A percentile compares a stretch with the other conserved stretches of the same genome.
Evolutionary conservation across 2,797 vertebrate species (phyloP).

Genomic region (Scyliorhinus canicula): DNA sequence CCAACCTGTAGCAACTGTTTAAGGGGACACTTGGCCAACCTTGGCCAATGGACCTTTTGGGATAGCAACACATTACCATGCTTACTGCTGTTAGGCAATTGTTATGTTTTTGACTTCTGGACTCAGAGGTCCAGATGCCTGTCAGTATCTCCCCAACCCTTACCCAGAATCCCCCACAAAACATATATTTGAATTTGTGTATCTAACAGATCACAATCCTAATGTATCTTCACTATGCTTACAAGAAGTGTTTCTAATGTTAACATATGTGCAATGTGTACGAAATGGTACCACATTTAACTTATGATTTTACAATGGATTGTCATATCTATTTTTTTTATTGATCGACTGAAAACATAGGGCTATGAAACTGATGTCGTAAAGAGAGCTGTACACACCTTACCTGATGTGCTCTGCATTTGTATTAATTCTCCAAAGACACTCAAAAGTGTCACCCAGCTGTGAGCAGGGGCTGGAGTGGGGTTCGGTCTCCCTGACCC

Average conservation of each 20-base stretch:
- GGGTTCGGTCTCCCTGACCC: not conserved
- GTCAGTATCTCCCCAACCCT: not conserved
- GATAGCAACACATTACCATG: not conserved
- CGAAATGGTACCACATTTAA: not conserved
- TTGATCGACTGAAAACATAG: slow-evolving; percentile 19
- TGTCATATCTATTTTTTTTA: slow-evolving; percentile 32
- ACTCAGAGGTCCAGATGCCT: not conserved
- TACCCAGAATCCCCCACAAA: not conserved
- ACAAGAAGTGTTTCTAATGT: slow-evolving; percentile 28
- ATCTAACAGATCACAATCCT: slow-evolving; percentile 7
- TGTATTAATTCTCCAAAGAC: not conserved
- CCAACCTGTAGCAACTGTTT: not conserved
- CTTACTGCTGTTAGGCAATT: not conserved
- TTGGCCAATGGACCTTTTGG: too few relatives aligned
- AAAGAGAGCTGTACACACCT: not conserved
- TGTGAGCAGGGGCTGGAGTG: not conserved
- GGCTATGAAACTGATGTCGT: slow-evolving; percentile 19
- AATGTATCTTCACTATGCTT: slow-evolving; percentile 33
- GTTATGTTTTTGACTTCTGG: not conserved
- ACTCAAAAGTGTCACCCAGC: not conserved
- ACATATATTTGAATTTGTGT: not conserved
- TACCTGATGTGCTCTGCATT: not conserved
- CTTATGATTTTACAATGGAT: slow-evolving; percentile 27
- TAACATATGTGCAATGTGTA: slow-evolving; percentile 14
- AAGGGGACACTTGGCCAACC: not conserved